Conservation (phyloP, 1,140 invertebrate species). For the Meloidogyne hapla region DNA sequence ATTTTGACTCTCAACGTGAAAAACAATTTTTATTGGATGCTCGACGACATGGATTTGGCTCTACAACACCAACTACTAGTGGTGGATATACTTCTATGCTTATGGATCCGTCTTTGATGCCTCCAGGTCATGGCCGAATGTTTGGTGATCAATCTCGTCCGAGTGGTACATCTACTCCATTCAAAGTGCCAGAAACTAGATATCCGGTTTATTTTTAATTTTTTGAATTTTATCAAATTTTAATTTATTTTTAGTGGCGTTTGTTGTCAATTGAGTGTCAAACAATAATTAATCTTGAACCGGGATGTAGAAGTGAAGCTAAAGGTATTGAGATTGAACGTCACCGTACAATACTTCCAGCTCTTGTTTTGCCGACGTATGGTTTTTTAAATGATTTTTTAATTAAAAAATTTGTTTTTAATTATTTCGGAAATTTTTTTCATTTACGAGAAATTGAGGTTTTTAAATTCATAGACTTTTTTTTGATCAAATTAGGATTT, state of each 20-base stretch:
- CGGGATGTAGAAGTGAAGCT: constrained; percentile 9
- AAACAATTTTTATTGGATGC: background rate
- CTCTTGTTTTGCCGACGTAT: constrained; percentile 11
- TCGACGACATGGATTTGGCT: background rate
- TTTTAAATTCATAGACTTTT: background rate
- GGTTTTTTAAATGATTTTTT: background rate
- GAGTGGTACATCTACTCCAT: background rate
- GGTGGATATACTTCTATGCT: background rate
- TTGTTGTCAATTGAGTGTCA: background rate
- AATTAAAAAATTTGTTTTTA: background rate
- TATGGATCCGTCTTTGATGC: constrained; percentile 21
- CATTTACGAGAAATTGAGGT: background rate
- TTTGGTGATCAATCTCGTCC: background rate
- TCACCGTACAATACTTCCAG: background rate
- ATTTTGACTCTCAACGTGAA: constrained; percentile 18
- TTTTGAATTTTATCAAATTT: background rate
- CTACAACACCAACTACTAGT: background rate
- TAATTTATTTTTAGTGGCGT: constrained; percentile 12
- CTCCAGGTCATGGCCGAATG: constrained; percentile 11
- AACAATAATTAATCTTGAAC: constrained; percentile 7
- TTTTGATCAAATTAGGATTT: background rate
- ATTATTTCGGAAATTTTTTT: background rate
- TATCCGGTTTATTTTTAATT: background rate
- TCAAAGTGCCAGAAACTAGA: background rate
- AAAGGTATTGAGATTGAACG: constrained; percentile 9